Base-by-base conservation (phyloP, 2,888 invertebrate species). In the Drosophila pegasa region DNA sequence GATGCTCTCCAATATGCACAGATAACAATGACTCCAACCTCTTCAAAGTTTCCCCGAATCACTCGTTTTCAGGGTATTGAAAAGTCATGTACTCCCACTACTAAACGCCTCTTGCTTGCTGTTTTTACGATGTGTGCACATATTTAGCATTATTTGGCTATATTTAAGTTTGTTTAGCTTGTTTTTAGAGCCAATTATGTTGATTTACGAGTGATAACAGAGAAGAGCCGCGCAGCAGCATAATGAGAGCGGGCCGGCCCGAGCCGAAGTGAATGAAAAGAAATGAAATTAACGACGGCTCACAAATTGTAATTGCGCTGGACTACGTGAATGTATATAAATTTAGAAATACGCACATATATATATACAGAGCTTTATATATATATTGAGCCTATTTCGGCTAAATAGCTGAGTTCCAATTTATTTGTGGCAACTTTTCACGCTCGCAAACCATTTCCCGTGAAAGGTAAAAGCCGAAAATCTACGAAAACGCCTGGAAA, bases 121-220 rank as follows among this genome's bases (percentile, higher is more conserved):
- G 14, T 2, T 16, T 43, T 48, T 48, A 55, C 52, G 66, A 59
- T 60, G 71, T 71, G 74, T 58, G 70, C 58, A 61, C 50, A 70
- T 48, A 63, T 75, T 75, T 60, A 60, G 71, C 56, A 56, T 47
- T 57, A 51, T 58, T 55, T 58, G 58, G 22, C 29, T 59, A 37
- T 62, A 55, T 67, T 67, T 38, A 31, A 47, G 29, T 52, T 48
- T 63, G 47, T 60, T 71, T 71, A 60, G 48, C 50, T 43, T 61
- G 58, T 61, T 72, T 75, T 75, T 75, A 72, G 68, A 56, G 64
- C 29, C 65, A 76, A 75, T 73, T 70, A 73, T 63, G 73, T 50
- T 60, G 70, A 70, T 63, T 73, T 64, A 66, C 51, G 51, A 70
- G 60, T 50, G 65, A 73, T 56, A 73, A 40, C 40, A 64, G 56